Evolutionary conservation across 2,888 invertebrate species (phyloP).

Genomic region (Melipona beecheii): DNA sequence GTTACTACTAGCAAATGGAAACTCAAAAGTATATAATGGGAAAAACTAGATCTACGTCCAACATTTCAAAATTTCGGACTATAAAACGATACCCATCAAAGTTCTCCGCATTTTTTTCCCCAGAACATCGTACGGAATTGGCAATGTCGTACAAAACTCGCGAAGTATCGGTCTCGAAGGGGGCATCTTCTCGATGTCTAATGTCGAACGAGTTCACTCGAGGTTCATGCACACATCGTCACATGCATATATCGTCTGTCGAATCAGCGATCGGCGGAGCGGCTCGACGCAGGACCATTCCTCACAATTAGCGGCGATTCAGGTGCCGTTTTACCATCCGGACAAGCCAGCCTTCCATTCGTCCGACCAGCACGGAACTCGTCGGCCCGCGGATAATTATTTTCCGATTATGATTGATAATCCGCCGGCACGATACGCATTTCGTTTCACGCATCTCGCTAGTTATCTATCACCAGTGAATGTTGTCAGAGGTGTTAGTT

Average conservation of each 20-base stretch:
- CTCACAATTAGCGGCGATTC: conserved; percentile 77
- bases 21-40: neutral
- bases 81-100: neutral
- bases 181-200: conserved; percentile 35
- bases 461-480: conserved; percentile 64
- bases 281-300: conserved; percentile 69
- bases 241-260: conserved; percentile 65
- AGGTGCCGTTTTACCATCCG: conserved; percentile 60
- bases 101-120: neutral
- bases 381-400: conserved; percentile 69
- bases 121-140: neutral
- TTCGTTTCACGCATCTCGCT: conserved; percentile 11
- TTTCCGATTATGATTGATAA: conserved; percentile 76
- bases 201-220: conserved; percentile 40
- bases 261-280: conserved; percentile 69
- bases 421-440: conserved; percentile 51
- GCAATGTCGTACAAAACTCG: neutral
- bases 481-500: conserved; percentile 46
- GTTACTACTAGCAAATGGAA: neutral
- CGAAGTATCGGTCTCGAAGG: neutral
- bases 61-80: neutral
- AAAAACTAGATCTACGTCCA: neutral
- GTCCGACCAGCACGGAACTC: conserved; percentile 50
- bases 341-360: conserved; percentile 51
- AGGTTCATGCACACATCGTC: conserved; percentile 10